These are phyloP conservation scores for Temnothorax nylanderi DNA, from an alignment of 1,140 invertebrate species.

Conservation along the genomic window DNA sequence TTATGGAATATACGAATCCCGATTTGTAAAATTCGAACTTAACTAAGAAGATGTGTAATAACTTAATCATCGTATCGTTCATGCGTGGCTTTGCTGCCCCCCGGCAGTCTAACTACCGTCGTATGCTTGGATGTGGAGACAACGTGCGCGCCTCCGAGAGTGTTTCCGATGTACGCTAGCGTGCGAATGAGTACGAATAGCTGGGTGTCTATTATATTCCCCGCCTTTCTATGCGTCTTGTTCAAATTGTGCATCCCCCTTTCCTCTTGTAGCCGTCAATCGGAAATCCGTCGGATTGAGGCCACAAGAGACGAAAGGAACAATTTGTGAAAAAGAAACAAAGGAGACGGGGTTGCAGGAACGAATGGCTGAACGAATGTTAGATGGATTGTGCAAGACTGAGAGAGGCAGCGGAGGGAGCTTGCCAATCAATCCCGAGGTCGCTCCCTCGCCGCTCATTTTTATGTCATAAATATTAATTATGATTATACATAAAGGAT, in stretches of 20 bases:
- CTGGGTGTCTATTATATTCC: conserved; percentile 28
- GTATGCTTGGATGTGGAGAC: conserved; percentile 72
- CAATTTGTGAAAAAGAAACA: conserved; percentile 57
- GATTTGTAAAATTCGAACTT: conserved; percentile 81
- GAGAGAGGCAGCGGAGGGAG: conserved; percentile 80
- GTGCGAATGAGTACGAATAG: conserved; percentile 45
- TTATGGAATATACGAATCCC: conserved; percentile 80
- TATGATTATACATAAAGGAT: conserved; percentile 77
- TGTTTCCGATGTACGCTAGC: conserved; percentile 57
- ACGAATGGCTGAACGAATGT: conserved; percentile 26
- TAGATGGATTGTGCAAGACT: conserved; percentile 77
- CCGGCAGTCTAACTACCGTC: conserved; percentile 79
- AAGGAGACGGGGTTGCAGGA: conserved; percentile 42
- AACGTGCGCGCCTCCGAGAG: conserved; percentile 60
- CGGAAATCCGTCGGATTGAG: not conserved
- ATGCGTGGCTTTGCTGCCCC: conserved; percentile 79
- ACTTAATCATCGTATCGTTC: conserved; percentile 74
- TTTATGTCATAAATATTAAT: conserved; percentile 81
- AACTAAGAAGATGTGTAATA: conserved; percentile 77
- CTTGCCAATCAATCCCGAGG: conserved; percentile 74
- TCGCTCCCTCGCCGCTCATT: conserved; percentile 79
- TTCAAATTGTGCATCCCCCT: not conserved
- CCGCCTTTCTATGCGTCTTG: conserved; percentile 25
- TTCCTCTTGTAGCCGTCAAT: conserved; percentile 13
- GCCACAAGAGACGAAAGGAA: conserved; percentile 27